Evolutionary conservation across 2,113 vertebrate species (phyloP).

Genomic region (Anoplopoma fimbria): DNA sequence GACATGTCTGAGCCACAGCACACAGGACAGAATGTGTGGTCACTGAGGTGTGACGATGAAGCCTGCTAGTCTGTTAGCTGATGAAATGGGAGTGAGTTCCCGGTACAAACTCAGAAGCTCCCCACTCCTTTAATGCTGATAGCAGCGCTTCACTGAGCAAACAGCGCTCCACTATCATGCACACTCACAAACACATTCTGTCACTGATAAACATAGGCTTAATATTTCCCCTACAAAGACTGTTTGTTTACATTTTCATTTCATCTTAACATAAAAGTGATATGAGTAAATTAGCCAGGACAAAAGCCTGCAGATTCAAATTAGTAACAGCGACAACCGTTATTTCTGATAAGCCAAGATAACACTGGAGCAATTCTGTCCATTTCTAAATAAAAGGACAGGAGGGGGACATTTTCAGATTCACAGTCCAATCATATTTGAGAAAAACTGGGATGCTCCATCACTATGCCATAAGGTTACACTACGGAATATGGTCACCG

Average conservation of each 20-base stretch:
- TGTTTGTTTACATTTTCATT: constrained; percentile 4
- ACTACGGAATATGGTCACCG: constrained; percentile 62
- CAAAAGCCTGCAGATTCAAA: constrained; percentile 6
- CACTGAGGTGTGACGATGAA: constrained; percentile 67
- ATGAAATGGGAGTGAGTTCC: constrained; percentile 44
- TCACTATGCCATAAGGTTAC: constrained; percentile 68
- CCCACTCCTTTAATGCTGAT: constrained; percentile 18
- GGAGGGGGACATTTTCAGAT: background rate
- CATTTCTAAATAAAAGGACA: constrained; percentile 6
- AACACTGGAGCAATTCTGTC: background rate
- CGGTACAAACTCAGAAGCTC: constrained; percentile 46
- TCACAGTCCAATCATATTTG: constrained; percentile 38
- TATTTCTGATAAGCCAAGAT: background rate
- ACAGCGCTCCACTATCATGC: constrained; percentile 22
- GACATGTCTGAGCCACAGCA: constrained; percentile 38
- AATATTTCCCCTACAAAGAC: constrained; percentile 16
- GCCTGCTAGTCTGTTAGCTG: constrained; percentile 27
- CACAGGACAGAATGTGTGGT: constrained; percentile 51
- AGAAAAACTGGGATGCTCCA: constrained; percentile 30
- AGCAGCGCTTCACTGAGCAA: constrained; percentile 44
- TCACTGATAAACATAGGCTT: constrained; percentile 27
- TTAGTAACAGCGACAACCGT: background rate
- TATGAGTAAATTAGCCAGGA: background rate
- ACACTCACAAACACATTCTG: constrained; percentile 14
- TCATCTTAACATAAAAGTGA: background rate